Conservation (phyloP, 1,140 invertebrate genomes). For the Brachionus asplanchnoidis region DNA sequence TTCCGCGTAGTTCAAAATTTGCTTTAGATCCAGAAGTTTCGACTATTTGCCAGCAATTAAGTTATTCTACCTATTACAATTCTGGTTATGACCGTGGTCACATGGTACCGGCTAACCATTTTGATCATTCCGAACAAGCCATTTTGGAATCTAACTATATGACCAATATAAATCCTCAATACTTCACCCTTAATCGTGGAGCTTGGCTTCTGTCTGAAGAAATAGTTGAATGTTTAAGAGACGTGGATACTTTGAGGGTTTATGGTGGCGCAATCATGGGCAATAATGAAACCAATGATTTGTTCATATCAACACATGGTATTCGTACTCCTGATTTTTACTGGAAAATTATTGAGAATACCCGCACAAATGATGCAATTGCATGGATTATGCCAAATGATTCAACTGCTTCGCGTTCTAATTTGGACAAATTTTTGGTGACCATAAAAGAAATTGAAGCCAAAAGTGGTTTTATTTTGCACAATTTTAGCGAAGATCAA, state of each 20-base stretch:
- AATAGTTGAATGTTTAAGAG: not conserved
- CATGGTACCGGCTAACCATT: not conserved
- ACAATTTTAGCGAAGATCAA: not conserved
- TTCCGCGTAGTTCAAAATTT: not conserved
- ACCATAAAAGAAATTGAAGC: not conserved
- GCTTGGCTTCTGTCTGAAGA: not conserved
- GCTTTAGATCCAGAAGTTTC: not conserved
- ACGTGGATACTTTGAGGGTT: not conserved
- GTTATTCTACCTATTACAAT: not conserved
- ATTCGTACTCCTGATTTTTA: not conserved
- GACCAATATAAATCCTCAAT: not conserved
- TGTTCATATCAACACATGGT: not conserved
- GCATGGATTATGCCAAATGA: conserved; percentile 9
- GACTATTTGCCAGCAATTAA: not conserved
- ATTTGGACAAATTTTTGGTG: not conserved
- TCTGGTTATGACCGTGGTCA: conserved; percentile 2
- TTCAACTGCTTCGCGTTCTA: not conserved
- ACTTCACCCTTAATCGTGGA: not conserved
- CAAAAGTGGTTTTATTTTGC: not conserved
- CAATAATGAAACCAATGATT: not conserved
- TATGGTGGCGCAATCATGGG: not conserved
- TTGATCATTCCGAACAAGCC: not conserved
- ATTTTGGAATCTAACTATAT: not conserved
- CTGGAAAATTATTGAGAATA: conserved; percentile 5
- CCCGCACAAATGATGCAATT: not conserved